Percentiles rank a stretch among this genome's conserved stretches.
Conservation (phyloP, 2,113 vertebrate species). For the Pachycephala philippinensis region DNA sequence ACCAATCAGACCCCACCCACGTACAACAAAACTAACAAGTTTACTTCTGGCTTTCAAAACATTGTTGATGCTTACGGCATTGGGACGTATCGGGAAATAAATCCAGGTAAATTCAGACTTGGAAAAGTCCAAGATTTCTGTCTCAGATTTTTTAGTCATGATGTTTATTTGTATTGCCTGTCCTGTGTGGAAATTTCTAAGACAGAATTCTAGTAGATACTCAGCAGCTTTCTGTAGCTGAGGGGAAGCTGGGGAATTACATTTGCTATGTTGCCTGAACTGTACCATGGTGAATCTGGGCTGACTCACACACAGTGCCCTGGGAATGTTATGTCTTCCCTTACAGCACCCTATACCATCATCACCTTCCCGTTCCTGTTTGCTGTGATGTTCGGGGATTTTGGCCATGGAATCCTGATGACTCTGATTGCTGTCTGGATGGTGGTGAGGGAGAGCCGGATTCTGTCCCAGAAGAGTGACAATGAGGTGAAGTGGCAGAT, state of each 20-base stretch:
- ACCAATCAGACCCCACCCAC: constrained; percentile 95
- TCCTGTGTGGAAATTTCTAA: background rate
- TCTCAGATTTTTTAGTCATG: accelerated
- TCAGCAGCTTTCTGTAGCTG: background rate
- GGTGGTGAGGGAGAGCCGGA: constrained; percentile 89
- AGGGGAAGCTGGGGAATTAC: background rate
- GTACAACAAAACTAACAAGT: constrained; percentile 97
- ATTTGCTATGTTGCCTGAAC: background rate
- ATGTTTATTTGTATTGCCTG: background rate
- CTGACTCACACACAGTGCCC: background rate
- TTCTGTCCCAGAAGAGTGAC: constrained; percentile 92
- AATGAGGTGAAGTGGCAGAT: constrained; percentile 82
- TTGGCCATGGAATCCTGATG: constrained; percentile 93
- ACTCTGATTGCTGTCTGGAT: constrained; percentile 91
- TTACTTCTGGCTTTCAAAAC: constrained; percentile 95
- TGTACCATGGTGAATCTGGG: background rate
- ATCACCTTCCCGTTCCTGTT: constrained; percentile 98
- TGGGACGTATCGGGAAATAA: constrained; percentile 93
- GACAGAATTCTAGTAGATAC: background rate
- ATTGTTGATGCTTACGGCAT: constrained; percentile 97
- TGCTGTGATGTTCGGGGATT: constrained; percentile 97
- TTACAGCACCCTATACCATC: constrained; percentile 92
- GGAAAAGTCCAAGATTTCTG: background rate
- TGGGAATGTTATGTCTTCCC: background rate
- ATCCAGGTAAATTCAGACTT: constrained; percentile 81